A percentile compares a stretch with the other conserved stretches of the same genome.
Conservation (phyloP, 1,140 invertebrate species). For the Trichonephila inaurata region DNA sequence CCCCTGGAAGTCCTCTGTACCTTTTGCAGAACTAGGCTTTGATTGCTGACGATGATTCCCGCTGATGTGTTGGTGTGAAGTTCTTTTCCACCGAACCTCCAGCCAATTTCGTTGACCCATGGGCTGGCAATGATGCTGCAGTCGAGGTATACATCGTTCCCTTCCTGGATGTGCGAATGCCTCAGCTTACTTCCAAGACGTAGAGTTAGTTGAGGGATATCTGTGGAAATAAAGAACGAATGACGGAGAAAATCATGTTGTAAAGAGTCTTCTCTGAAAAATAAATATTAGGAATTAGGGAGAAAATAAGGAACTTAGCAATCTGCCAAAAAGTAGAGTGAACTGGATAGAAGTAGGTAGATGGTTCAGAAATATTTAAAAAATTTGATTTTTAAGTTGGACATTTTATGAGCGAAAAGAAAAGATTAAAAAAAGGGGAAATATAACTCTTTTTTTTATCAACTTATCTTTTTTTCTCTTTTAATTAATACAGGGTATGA, state of each 20-base stretch:
- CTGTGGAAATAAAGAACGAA: conserved; percentile 62
- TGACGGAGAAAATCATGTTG: conserved; percentile 22
- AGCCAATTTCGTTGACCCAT: conserved; percentile 88
- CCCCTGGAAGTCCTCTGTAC: conserved; percentile 79
- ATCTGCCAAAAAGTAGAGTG: too few relatives aligned
- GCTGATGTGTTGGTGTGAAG: conserved; percentile 88
- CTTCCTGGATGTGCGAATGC: conserved; percentile 82
- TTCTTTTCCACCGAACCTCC: conserved; percentile 88
- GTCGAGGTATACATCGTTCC: conserved; percentile 94
- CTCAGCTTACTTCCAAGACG: conserved; percentile 78
- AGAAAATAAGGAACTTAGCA: not conserved
- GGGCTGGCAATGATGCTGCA: conserved; percentile 94
- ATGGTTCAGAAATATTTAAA: too few relatives aligned
- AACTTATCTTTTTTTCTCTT: too few relatives aligned
- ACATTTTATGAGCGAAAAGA: too few relatives aligned
- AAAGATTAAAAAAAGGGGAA: too few relatives aligned
- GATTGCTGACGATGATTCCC: conserved; percentile 92
- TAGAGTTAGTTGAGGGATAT: conserved; percentile 78
- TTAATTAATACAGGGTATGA: too few relatives aligned
- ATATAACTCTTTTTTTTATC: too few relatives aligned
- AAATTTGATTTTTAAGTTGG: too few relatives aligned
- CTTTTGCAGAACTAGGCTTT: conserved; percentile 83
- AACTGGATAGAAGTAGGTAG: too few relatives aligned
- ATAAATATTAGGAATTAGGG: not conserved
- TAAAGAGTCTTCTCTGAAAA: not conserved